These are phyloP conservation scores for Archilochus colubris DNA, from an alignment of 2,113 vertebrate species.

Conservation along the genomic window DNA sequence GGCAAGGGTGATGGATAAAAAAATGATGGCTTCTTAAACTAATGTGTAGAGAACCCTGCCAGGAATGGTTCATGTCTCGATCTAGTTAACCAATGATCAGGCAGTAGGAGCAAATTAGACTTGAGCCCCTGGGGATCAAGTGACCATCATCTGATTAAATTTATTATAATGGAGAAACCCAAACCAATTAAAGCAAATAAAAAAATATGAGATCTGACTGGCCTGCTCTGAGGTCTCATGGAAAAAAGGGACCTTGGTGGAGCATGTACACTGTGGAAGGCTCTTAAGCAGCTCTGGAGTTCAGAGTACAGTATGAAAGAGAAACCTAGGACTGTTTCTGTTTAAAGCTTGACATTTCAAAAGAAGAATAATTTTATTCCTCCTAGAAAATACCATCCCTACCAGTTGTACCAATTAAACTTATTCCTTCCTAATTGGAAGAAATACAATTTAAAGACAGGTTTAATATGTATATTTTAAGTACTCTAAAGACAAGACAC, in stretches of 20 bases:
- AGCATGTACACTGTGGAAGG: neutral
- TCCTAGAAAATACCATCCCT: neutral
- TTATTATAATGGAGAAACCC: conserved; percentile 71
- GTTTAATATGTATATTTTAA: neutral
- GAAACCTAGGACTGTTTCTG: neutral
- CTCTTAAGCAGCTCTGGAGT: neutral
- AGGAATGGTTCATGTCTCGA: conserved; percentile 71
- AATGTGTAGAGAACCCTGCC: conserved; percentile 73
- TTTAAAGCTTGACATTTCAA: neutral
- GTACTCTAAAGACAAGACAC: neutral
- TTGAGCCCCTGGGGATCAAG: conserved; percentile 56
- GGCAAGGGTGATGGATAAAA: conserved; percentile 50
- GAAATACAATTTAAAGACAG: neutral
- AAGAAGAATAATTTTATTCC: neutral
- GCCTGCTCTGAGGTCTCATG: conserved; percentile 3
- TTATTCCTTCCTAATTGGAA: neutral
- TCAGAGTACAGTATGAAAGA: neutral
- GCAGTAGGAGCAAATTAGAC: conserved; percentile 64
- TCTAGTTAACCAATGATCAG: conserved; percentile 60
- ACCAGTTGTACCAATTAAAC: neutral
- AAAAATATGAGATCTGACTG: conserved; percentile 66
- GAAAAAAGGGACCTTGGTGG: neutral
- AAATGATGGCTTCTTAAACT: conserved; percentile 72
- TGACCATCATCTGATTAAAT: conserved; percentile 70
- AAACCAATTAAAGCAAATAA: conserved; percentile 60